These are phyloP conservation scores for Lithophane socia DNA, from an alignment of 2,888 invertebrate species.

Conservation along the genomic window DNA sequence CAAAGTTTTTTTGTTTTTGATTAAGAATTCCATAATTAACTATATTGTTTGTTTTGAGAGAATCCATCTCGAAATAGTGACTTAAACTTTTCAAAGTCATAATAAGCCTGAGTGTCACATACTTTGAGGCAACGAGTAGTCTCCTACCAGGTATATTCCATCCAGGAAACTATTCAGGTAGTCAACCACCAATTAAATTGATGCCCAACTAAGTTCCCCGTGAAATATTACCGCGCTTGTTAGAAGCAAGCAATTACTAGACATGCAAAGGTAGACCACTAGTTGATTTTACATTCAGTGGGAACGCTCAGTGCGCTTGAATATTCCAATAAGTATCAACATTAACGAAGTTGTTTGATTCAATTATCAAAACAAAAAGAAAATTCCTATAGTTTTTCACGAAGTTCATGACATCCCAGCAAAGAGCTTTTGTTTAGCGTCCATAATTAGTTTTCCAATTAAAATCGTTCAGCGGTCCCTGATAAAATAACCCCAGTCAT, in stretches of 20 bases:
- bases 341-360: background rate
- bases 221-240: conserved; percentile 26
- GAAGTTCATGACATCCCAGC: conserved; percentile 6
- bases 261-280: conserved; percentile 44
- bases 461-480: conserved; percentile 47
- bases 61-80: background rate
- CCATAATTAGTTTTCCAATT: conserved; percentile 52
- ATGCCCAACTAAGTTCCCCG: conserved; percentile 27
- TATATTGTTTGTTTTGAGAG: background rate
- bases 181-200: conserved; percentile 39
- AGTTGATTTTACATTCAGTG: conserved; percentile 47
- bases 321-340: background rate
- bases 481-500: conserved; percentile 59
- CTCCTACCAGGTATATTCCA: background rate
- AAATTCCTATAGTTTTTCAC: background rate
- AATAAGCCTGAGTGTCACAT: background rate
- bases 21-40: background rate
- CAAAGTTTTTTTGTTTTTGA: background rate
- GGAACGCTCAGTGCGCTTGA: background rate
- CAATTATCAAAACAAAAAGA: background rate
- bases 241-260: conserved; percentile 41
- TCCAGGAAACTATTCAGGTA: background rate
- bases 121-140: background rate
- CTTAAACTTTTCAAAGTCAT: background rate
- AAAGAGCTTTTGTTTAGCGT: conserved; percentile 34